These are phyloP conservation scores for Nestor notabilis DNA, from an alignment of 2,113 vertebrate genomes.

Conservation along the genomic window DNA sequence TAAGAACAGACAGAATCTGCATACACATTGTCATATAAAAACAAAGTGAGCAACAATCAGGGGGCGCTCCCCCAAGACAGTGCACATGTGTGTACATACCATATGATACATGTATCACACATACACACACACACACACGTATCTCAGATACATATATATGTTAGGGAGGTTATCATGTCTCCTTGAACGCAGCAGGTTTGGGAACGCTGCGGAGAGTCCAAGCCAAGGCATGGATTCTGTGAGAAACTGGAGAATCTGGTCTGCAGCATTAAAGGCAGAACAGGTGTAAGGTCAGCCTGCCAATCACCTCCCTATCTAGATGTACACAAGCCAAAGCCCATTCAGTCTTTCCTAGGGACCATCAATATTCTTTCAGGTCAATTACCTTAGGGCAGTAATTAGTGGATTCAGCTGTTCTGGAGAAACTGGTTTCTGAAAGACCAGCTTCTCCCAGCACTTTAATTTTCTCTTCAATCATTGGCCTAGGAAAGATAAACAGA, in stretches of 20 bases:
- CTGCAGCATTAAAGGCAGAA: not conserved
- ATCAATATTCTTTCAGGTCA: not conserved
- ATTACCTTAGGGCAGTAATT: slow-evolving; percentile 87
- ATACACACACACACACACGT: not conserved
- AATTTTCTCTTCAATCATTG: slow-evolving; percentile 94
- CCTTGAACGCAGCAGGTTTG: not conserved
- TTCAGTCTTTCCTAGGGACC: not conserved
- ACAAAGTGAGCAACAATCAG: not conserved
- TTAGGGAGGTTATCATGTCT: not conserved
- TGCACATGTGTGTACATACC: not conserved
- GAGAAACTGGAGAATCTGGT: not conserved
- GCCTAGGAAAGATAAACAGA: slow-evolving; percentile 77
- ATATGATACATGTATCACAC: not conserved
- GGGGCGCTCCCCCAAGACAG: not conserved
- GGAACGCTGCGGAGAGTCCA: not conserved
- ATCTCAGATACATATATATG: not conserved
- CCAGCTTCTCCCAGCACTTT: slow-evolving; percentile 91
- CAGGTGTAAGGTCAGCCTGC: not conserved
- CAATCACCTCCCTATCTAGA: not conserved
- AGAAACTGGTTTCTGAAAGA: slow-evolving; percentile 89
- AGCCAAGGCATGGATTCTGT: not conserved
- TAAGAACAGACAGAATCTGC: not conserved
- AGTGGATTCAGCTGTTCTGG: slow-evolving; percentile 81
- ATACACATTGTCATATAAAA: not conserved
- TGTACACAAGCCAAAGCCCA: not conserved